Base-by-base conservation (phyloP, 2,113 vertebrate genomes). In the Nothocercus nigrocapillus region DNA sequence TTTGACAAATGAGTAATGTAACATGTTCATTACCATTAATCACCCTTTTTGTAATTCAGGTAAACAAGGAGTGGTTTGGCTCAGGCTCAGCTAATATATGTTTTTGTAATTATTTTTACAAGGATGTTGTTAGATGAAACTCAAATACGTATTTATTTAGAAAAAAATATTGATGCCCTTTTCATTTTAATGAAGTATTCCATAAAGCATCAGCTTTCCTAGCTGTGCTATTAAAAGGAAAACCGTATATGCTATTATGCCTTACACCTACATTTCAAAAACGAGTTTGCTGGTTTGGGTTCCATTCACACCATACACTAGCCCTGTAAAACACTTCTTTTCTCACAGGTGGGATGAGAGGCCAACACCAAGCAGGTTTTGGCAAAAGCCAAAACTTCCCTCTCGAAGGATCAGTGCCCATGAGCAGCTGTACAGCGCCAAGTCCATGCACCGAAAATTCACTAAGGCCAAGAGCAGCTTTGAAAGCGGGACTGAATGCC, bases 1-100 rank as follows among this genome's bases (percentile, higher is more conserved):
- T 95, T 81, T 94, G 93, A 96, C 90, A 96, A 93, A 96, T 96
- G 93, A 96, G 73, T 96, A 96, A 96, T 95, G 90, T 64, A 94
- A 82, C 49, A 82, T 1, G 47, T 84, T 95, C 62, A 82, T 96
- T 96, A 96, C 45, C 94, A 96, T 97, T 94, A 94, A 94, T 96
- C 85, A 88, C 82, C 30, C n/a, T 88, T 93, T 81, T 91, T 82
- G 56, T 95, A 94, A 94, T 95, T 88, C 88, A 75, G 34, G 88
- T 90, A 97, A 95, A 93, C 88, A 95, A 94, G 67, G 47, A 11
- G 18, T 84, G 86, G 58, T 79, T 94, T 72, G 5, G 30, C 40
- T 89, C n/a, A 24, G 30, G 53, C 67, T 92, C 59, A 79, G 69
- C 85, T 93, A 88, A 53, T 88, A 85, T 16, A 58, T 93, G 21